Evolutionary conservation across 35 echinoderm and acorn worm species (phyloP), one percentile per base, ranked within the genome.

Genomic region (Ophioderma brevispina): DNA sequence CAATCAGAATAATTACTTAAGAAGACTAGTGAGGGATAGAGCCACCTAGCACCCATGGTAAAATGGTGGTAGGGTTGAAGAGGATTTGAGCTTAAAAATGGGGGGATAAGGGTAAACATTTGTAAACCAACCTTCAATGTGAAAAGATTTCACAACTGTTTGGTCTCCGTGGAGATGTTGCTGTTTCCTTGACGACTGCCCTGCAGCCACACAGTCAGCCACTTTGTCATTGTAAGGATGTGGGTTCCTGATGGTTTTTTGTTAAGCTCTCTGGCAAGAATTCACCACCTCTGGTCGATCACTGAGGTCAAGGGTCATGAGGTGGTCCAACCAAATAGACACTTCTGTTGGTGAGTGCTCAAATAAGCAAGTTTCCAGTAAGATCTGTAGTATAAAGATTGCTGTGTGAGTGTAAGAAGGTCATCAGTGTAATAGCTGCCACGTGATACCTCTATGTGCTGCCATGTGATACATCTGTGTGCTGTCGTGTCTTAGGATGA

Each of bases 221-320:
- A 70, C 28, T 70, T 70, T 70, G 59, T 70, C 59, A 30, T 70
- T 70, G n/a, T 70, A 70, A 15, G 59, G 59, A 70, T 70, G 59
- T 25, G 59, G 59, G 59, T 70, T 70, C 59, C 59, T 70, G 15
- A 70, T 70, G 15, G 59, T 30, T 25, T n/a, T 70, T 70, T 3
- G 59, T 70, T 30, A 70, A 25, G 59, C 59, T 15, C 59, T 70
- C 23, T 70, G 59, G 10, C 10, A 30, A 30, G n/a, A 70, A 1
- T 18, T 70, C 59, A 70, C 15, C 1, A 70, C 59, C 59, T 70
- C 28, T 70, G 59, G 28, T 25, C 59, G 10, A 2, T 70, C 23
- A 25, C 59, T 70, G 59, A 25, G 59, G 59, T 70, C 59, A 70
- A 70, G 59, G 59, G 59, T 70, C 59, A 70, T 70, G 59, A 70